These are phyloP conservation scores for Lepidonotus clava DNA, from an alignment of 2,888 invertebrate genomes.

Conservation along the genomic window DNA sequence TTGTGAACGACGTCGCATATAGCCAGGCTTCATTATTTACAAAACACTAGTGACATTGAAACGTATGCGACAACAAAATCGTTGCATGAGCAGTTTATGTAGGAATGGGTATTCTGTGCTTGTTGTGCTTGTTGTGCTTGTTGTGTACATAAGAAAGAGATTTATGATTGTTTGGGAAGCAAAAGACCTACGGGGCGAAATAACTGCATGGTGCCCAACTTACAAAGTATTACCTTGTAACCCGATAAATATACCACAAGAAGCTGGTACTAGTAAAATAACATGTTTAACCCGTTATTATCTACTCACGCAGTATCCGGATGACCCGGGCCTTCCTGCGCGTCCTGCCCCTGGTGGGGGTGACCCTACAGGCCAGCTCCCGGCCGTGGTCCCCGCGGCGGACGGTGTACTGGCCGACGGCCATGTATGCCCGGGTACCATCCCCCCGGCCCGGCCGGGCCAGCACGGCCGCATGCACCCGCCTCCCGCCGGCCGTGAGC, in stretches of 20 bases:
- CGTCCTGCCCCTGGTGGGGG: neutral
- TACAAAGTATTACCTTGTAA: neutral
- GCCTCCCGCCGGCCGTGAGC: neutral
- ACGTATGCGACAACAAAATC: no score
- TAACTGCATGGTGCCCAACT: neutral
- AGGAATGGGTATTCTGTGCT: no score
- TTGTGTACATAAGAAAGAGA: neutral
- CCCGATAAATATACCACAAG: neutral
- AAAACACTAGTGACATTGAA: no score
- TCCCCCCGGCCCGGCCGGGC: neutral
- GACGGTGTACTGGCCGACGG: neutral
- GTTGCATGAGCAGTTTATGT: no score
- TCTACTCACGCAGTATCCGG: neutral
- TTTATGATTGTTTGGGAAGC: neutral
- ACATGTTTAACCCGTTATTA: neutral
- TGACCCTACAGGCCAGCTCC: neutral
- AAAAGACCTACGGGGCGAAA: neutral
- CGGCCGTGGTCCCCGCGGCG: neutral
- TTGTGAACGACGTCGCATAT: no score
- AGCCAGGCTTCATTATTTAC: no score
- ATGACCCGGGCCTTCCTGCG: neutral
- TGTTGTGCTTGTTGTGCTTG: no score
- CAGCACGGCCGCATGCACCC: neutral
- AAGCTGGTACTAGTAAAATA: neutral
- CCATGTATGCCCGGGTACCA: neutral